Percentiles rank a stretch among this genome's conserved stretches.
phyloP scores from a whole-genome alignment of 1,140 invertebrate genomes.

The Neodiprion lecontei region DNA sequence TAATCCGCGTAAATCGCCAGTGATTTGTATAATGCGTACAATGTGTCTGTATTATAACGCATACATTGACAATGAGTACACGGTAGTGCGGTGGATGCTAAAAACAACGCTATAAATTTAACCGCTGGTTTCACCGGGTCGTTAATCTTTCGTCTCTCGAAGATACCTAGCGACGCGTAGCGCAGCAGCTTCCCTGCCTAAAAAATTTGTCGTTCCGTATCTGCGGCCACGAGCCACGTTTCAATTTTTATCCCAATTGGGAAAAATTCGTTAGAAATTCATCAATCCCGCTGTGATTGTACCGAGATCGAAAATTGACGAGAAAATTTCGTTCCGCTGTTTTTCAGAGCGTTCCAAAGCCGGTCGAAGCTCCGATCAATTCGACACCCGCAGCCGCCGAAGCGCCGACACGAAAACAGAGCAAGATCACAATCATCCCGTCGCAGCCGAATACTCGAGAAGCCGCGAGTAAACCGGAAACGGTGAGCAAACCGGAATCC shows the following conservation, averaged over 20 bases:
- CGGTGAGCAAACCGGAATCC: conserved; percentile 25
- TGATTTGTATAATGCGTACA: too few species aligned
- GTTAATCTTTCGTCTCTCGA: conserved; percentile 5
- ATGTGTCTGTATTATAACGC: too few species aligned
- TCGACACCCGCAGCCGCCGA: conserved; percentile 31
- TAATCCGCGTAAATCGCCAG: too few species aligned
- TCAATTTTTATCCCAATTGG: too few species aligned
- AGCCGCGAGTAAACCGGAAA: conserved; percentile 29
- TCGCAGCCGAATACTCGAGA: conserved; percentile 52
- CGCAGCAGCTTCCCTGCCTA: background rate
- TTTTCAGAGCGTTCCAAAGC: conserved; percentile 53
- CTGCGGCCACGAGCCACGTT: too few species aligned
- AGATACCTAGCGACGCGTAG: background rate
- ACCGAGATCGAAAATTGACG: too few species aligned
- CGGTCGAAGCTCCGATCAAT: conserved; percentile 38
- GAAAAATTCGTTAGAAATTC: too few species aligned
- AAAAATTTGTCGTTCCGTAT: background rate
- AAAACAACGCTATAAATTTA: conserved; percentile 6
- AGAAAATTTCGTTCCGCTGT: background rate
- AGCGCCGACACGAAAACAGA: conserved; percentile 50
- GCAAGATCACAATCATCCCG: conserved; percentile 62
- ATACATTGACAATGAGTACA: too few species aligned
- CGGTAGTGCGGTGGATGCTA: background rate
- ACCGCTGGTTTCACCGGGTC: conserved; percentile 6
- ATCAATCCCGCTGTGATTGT: too few species aligned